phyloP scores from a whole-genome alignment of 37 sponge, comb jelly and placozoan genomes.

The Crambe crambe region DNA sequence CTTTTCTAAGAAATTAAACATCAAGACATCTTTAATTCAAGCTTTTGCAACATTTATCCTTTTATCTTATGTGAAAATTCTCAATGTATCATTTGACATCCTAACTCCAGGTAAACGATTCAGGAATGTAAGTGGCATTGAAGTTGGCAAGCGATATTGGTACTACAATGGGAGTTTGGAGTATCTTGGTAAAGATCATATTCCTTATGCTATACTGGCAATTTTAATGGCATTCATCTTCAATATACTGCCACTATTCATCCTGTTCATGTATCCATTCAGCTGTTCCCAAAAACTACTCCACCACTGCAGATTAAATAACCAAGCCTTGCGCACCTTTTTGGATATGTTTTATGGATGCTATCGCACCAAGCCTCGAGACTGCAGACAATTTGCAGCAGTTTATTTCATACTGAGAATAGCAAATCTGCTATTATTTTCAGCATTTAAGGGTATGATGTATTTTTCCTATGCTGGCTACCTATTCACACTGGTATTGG shows the following conservation, averaged over 20 bases:
- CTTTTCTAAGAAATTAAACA: neutral
- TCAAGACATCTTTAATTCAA: neutral
- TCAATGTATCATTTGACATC: neutral
- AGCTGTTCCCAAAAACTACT: neutral
- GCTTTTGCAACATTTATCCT: slow-evolving; percentile 7
- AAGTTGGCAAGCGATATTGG: neutral
- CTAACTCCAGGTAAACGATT: neutral
- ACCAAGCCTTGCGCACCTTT: neutral
- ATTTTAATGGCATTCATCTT: neutral
- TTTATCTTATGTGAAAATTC: neutral
- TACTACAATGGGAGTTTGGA: neutral
- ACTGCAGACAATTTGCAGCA: slow-evolving; percentile 6
- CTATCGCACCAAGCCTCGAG: neutral
- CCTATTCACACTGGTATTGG: neutral
- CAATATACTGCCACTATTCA: neutral
- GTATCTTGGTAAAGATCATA: slow-evolving; percentile 2
- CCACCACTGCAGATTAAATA: neutral
- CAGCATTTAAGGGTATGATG: neutral
- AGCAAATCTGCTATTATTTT: neutral
- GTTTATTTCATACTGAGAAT: neutral
- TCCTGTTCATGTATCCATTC: neutral
- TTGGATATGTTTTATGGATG: slow-evolving; percentile 8
- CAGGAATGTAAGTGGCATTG: neutral
- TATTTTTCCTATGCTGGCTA: neutral
- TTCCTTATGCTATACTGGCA: neutral